Evolutionary conservation across 2,888 invertebrate species (phyloP).

Genomic region (Heliconius charithonia): DNA sequence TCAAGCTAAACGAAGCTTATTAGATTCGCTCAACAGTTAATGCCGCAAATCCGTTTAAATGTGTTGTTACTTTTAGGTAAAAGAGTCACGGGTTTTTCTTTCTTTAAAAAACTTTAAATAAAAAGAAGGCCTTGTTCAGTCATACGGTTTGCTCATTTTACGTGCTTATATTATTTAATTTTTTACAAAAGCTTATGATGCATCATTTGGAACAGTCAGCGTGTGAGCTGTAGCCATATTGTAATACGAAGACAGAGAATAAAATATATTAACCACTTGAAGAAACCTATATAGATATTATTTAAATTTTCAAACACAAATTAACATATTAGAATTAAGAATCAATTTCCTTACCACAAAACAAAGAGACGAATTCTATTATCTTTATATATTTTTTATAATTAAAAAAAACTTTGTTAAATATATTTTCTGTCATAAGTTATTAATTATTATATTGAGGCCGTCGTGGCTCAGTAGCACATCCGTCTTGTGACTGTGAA

Average conservation of each 20-base stretch:
- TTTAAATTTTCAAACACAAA: too few relatives aligned
- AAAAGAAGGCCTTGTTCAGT: conserved; percentile 26
- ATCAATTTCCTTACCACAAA: neutral
- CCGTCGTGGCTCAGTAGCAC: too few relatives aligned
- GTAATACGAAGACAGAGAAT: neutral
- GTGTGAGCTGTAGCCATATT: neutral
- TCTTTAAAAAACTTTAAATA: conserved; percentile 37
- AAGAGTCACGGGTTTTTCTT: conserved; percentile 43
- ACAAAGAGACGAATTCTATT: too few relatives aligned
- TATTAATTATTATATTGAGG: neutral
- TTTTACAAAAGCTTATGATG: conserved; percentile 8
- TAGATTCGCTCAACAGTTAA: conserved; percentile 38
- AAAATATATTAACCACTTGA: neutral
- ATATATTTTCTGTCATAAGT: neutral
- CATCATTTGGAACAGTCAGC: neutral
- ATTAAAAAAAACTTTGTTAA: neutral
- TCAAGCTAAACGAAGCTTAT: conserved; percentile 40
- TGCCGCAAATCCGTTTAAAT: conserved; percentile 37
- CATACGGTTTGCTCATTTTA: conserved; percentile 33
- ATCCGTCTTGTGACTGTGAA: too few relatives aligned
- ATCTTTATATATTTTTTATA: too few relatives aligned
- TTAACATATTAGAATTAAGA: too few relatives aligned
- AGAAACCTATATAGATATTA: neutral
- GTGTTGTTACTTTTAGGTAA: conserved; percentile 35
- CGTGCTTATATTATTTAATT: conserved; percentile 41